Base-by-base conservation (phyloP, 1,140 invertebrate genomes). In the Ericerus pela region DNA sequence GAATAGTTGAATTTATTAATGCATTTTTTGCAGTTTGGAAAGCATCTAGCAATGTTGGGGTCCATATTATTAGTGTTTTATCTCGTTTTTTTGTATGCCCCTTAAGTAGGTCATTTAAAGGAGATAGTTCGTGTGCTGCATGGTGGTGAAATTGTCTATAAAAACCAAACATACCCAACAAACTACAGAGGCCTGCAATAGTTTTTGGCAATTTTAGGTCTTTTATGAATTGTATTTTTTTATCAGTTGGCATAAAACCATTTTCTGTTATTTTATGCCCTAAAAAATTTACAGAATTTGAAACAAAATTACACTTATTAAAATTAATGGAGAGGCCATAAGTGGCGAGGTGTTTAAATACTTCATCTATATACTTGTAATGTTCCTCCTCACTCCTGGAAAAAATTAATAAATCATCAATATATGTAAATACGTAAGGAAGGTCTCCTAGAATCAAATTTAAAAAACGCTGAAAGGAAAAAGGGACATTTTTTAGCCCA, bases 281-380 rank as follows among this genome's bases (percentile, higher is more conserved):
- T 14, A 68, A 57, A 51, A 68, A 69, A 1, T 30, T 51, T 5
- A 69, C 57, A 18, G 63, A 59, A 1, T 59, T 5, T 3, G 52
- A 53, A 12, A 64, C 65, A 36, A 69, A 65, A 10, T 51, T 47
- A 54, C 63, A 67, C 56, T 69, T 68, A 0, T 33, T 51, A 0
- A 59, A 33, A 54, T 70, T 70, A 2, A 70, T 61, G 0, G 27
- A 12, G 1, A 70, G 8, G 1, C 64, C 63, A 54, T 62, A 65
- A 1, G 65, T 47, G 1, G 60, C n/a, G 0, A 69, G 51, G 0
- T 63, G 28, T 14, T 57, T 5, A 29, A 69, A 64, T 0, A 41
- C n/a, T 16, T 16, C 20, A 16, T 41, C 37, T 8, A 41, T 4
- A 41, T 41, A 18, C n/a, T 4, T 41, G 6, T 8, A 8, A 41